A percentile compares a stretch with the other conserved stretches of the same genome.
phyloP scores from a whole-genome alignment of 2,797 vertebrate species.

The Bradypodion pumilum region DNA sequence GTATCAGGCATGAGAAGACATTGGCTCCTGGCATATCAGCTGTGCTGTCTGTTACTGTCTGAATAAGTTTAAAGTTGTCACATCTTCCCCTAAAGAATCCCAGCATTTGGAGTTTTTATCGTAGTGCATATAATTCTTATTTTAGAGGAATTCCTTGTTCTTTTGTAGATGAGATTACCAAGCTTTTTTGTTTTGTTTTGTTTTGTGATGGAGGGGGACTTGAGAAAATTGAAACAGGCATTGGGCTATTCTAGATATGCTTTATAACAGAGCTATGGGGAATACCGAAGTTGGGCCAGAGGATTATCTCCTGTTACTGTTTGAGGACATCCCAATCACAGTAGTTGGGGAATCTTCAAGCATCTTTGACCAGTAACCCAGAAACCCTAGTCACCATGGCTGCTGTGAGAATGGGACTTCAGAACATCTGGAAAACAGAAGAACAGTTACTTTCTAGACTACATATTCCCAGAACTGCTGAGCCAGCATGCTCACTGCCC shows the following conservation, averaged over 20 bases:
- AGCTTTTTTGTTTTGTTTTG: no score
- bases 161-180: not conserved
- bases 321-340: not conserved
- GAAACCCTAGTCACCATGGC: not conserved
- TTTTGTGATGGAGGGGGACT: no score
- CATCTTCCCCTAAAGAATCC: not conserved
- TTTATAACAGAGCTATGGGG: not conserved
- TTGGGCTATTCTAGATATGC: not conserved
- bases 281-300: not conserved
- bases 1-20: constrained; percentile 15
- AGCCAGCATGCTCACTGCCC: no score
- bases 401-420: not conserved
- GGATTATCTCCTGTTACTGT: not conserved
- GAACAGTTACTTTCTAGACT: no score
- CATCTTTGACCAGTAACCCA: not conserved
- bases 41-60: not conserved
- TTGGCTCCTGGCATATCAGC: not conserved
- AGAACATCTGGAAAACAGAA: not conserved
- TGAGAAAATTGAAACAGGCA: not conserved
- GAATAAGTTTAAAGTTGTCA: not conserved
- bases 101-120: not conserved
- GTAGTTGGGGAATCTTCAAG: not conserved
- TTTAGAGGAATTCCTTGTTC: not conserved
- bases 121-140: not conserved
- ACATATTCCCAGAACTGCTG: no score